Conservation (phyloP, 2,888 invertebrate species). For the Pharmacophagus antenor region DNA sequence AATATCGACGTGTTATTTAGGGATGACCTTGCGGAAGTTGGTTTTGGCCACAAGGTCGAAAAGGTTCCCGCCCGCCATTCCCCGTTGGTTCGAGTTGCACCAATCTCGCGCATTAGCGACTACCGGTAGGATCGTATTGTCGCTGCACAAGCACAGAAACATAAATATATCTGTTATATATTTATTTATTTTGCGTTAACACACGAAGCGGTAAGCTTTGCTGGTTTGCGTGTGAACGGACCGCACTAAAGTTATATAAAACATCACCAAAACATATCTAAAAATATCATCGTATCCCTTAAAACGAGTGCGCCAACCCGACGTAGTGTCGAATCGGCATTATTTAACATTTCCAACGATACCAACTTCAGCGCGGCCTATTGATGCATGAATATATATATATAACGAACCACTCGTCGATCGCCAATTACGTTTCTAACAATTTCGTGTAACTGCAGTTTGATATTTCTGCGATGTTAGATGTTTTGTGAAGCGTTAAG, state of each 20-base stretch:
- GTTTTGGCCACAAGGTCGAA: conserved; percentile 58
- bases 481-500: conserved; percentile 20
- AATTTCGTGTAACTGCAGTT: background rate
- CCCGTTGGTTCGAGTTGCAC: conserved; percentile 58
- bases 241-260: conserved; percentile 15
- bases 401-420: background rate
- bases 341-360: background rate
- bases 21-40: conserved; percentile 59
- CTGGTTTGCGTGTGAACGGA: background rate
- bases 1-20: conserved; percentile 58
- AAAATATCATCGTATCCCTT: conserved; percentile 9
- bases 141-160: conserved; percentile 72
- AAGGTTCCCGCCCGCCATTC: conserved; percentile 53
- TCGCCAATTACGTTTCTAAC: conserved; percentile 10
- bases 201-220: conserved; percentile 32
- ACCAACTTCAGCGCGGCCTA: conserved; percentile 20
- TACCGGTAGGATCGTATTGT: conserved; percentile 69
- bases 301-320: background rate
- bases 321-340: background rate
- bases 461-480: conserved; percentile 16
- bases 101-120: conserved; percentile 75
- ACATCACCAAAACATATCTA: conserved; percentile 22
- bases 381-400: conserved; percentile 16
- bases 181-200: conserved; percentile 14
- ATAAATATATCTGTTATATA: conserved; percentile 40